Percentiles rank a stretch among this genome's conserved stretches.
phyloP scores from a whole-genome alignment of 2,797 vertebrate species.

The Tenualosa ilisha region DNA sequence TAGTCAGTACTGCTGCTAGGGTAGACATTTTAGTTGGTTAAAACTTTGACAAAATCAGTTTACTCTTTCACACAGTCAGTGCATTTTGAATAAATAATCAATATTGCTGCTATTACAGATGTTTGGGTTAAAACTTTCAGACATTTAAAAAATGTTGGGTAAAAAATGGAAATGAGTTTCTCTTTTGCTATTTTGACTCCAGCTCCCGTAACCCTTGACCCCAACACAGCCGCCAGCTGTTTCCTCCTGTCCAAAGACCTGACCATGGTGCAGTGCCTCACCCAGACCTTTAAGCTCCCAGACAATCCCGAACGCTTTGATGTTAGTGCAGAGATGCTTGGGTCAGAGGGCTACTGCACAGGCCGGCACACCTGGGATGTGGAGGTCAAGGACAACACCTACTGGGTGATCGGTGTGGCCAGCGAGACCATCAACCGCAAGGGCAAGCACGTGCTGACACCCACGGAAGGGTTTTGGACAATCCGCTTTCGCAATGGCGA shows the following conservation, averaged over 20 bases:
- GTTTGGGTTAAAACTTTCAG: no score
- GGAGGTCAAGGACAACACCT: constrained; percentile 76
- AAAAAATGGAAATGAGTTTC: not conserved
- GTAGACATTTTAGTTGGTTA: no score
- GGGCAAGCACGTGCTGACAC: constrained; percentile 77
- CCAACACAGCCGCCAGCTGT: constrained; percentile 78
- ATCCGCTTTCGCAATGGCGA: constrained; percentile 77
- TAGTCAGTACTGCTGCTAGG: no score
- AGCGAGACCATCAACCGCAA: constrained; percentile 76
- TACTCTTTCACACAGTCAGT: no score
- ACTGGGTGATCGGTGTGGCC: constrained; percentile 79
- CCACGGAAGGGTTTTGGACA: constrained; percentile 80
- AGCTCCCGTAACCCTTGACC: constrained; percentile 77
- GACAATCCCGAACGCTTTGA: constrained; percentile 79
- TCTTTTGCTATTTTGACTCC: not conserved
- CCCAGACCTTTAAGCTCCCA: constrained; percentile 73
- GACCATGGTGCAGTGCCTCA: constrained; percentile 68
- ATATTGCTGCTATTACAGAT: no score
- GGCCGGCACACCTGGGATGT: constrained; percentile 79
- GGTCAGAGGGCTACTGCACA: constrained; percentile 64
- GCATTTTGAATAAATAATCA: no score
- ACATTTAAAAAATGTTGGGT: no score
- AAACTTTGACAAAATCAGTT: no score
- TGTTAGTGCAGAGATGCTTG: constrained; percentile 77
- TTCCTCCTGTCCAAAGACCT: constrained; percentile 78